Base-by-base conservation (phyloP, 2,888 invertebrate species). In the Andrena bicolor region DNA sequence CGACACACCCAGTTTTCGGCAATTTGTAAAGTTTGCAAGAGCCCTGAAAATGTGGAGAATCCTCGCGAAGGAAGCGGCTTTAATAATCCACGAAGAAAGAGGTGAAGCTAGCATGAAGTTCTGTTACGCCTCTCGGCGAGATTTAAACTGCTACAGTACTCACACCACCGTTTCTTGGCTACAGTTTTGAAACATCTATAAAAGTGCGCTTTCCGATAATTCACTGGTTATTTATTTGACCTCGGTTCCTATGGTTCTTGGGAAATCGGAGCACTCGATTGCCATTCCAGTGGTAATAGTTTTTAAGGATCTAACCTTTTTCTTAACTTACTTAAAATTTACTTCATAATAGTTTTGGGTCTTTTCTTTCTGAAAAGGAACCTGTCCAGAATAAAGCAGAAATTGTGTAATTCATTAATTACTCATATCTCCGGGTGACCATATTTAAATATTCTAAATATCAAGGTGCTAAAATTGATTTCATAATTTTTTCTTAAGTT, bases 141-240 rank as follows among this genome's bases (percentile, higher is more conserved):
- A 82, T 84, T 86, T 86, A 84, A 84, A 79, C 76, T 51, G 70
- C 77, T 71, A 72, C 58, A 66, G 69, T 72, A 58, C n/a, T n/a
- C n/a, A n/a, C 63, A 30, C 28, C 49, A 35, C 41, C 64, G 75
- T 83, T 77, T 23, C 69, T 63, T 28, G 56, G 51, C 66, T 77
- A 64, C 58, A 74, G 66, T 82, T 81, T 82, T 80, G 49, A 28
- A 86, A 86, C 80, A 86, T 48, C 72, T 76, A 82, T 77, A 80
- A 82, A 84, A 84, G 49, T 75, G 56, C 71, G 68, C 68, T 77
- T 69, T 74, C 69, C 61, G 51, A 84, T 84, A 65, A 81, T 65
- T 82, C 71, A 72, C 51, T 30, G 79, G 66, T 73, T 82, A 84
- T 86, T 84, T 84, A 86, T 64, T 85, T 78, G 56, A 66, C 56